Conservation (phyloP, 53 echinoderm and acorn worm genomes). For the Apostichopus leukothele region DNA sequence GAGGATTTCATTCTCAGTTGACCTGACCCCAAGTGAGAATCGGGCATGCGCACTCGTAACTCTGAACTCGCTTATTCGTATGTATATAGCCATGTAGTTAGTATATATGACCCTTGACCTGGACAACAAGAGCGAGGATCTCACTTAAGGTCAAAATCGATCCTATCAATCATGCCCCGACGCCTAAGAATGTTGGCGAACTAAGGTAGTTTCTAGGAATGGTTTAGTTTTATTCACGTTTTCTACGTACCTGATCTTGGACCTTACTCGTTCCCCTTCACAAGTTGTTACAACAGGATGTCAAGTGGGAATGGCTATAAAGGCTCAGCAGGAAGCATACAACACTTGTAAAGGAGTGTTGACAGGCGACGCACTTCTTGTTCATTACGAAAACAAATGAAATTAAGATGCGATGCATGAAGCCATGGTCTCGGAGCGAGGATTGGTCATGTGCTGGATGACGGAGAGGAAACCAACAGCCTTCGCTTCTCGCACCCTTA, state of each 20-base stretch:
- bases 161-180: neutral
- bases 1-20: no score
- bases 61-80: no score
- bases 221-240: slow-evolving; percentile 53
- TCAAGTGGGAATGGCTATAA: slow-evolving; percentile 16
- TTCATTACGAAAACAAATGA: slow-evolving; percentile 56
- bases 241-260: slow-evolving; percentile 25
- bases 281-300: slow-evolving; percentile 2
- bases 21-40: no score
- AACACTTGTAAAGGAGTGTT: slow-evolving; percentile 3
- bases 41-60: no score
- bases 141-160: no score
- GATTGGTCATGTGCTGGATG: slow-evolving; percentile 53
- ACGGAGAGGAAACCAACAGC: slow-evolving; percentile 54
- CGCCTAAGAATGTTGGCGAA: slow-evolving; percentile 33
- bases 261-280: slow-evolving; percentile 1
- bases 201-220: slow-evolving; percentile 43
- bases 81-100: no score
- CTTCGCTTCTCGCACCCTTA: slow-evolving; percentile 42
- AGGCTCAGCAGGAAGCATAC: slow-evolving; percentile 40
- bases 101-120: no score
- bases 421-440: slow-evolving; percentile 17
- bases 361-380: slow-evolving; percentile 47
- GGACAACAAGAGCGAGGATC: no score
- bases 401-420: slow-evolving; percentile 55